Conservation (phyloP, 2,797 vertebrate genomes). For the Acanthopagrus latus region DNA sequence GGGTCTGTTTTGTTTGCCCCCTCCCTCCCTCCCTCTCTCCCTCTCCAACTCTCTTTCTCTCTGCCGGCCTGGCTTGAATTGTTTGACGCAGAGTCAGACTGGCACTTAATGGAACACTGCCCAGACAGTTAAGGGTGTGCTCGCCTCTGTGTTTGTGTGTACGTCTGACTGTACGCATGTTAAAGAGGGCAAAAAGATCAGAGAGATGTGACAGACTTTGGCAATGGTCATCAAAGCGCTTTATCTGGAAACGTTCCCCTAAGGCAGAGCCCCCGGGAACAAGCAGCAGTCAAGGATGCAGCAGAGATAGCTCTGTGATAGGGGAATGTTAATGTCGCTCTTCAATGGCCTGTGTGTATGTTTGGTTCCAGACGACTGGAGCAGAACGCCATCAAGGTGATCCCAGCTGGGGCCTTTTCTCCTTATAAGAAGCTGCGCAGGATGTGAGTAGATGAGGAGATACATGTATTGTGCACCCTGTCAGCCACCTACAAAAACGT, state of each 20-base stretch:
- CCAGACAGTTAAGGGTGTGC: constrained; percentile 50
- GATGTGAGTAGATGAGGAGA: constrained; percentile 90
- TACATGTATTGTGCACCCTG: constrained; percentile 35
- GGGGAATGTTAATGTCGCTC: constrained; percentile 65
- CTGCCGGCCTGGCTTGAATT: constrained; percentile 27
- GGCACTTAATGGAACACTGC: constrained; percentile 64
- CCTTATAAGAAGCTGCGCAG: constrained; percentile 97
- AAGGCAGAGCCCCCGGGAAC: constrained; percentile 47
- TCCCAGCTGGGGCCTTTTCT: constrained; percentile 96
- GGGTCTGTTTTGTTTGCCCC: constrained; percentile 36
- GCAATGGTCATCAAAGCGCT: constrained; percentile 71
- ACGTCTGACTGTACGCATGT: constrained; percentile 38
- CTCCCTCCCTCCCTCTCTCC: too few relatives aligned
- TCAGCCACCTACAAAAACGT: constrained; percentile 24
- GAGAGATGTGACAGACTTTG: constrained; percentile 63
- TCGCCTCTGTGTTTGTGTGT: constrained; percentile 42
- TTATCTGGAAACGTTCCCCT: constrained; percentile 73
- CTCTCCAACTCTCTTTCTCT: constrained; percentile 25
- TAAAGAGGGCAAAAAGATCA: constrained; percentile 70
- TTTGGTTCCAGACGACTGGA: constrained; percentile 93
- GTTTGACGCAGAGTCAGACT: constrained; percentile 42
- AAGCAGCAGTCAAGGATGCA: constrained; percentile 51
- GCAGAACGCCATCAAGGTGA: constrained; percentile 98
- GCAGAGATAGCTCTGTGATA: constrained; percentile 63
- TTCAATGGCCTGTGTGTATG: constrained; percentile 76